Base-by-base conservation (phyloP, 2,888 invertebrate genomes). In the Agrochola macilenta region DNA sequence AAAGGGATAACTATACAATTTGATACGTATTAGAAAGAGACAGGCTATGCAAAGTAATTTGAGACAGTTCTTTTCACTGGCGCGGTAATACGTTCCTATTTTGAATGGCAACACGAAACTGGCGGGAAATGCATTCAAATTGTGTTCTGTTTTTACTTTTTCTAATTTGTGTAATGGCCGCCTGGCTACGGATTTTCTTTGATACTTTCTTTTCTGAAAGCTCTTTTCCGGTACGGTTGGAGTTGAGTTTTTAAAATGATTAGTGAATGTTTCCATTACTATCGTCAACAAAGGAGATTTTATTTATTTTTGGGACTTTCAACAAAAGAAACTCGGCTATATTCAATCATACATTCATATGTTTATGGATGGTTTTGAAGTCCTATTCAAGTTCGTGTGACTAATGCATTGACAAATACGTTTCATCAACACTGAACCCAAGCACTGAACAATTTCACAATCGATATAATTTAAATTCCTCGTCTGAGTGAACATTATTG, bases 21-120 rank as follows among this genome's bases (percentile, higher is more conserved):
- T 69, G 9, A 17, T 43, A 61, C 54, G 75, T n/a, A 89, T 43
- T 39, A 69, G 91, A 96, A 82, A 88, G 91, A 82, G 94, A 94
- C 35, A 79, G 76, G n/a, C 49, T 82, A 91, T 93, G 93, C 88
- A 91, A 93, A 95, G 96, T 96, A 96, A 96, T 96, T 96, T 95
- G 96, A 96, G 96, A 96, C 96, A 95, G 96, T 96, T 96, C 96
- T 96, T 96, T 96, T 96, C 96, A 96, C 95, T 90, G 94, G 93
- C 92, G 86, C 86, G 81, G 95, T 95, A 95, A 96, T 95, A 96
- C 95, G 96, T 95, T 96, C 94, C 94, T 96, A 96, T 96, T 96
- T 96, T 96, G 96, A 95, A 96, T 96, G 92, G 96, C 96, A 96
- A 96, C 95, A 95, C 92, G 95, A 94, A 93, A 93, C 95, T 92